phyloP scores from a whole-genome alignment of 1,140 invertebrate species.

The Micrasema longulum region DNA sequence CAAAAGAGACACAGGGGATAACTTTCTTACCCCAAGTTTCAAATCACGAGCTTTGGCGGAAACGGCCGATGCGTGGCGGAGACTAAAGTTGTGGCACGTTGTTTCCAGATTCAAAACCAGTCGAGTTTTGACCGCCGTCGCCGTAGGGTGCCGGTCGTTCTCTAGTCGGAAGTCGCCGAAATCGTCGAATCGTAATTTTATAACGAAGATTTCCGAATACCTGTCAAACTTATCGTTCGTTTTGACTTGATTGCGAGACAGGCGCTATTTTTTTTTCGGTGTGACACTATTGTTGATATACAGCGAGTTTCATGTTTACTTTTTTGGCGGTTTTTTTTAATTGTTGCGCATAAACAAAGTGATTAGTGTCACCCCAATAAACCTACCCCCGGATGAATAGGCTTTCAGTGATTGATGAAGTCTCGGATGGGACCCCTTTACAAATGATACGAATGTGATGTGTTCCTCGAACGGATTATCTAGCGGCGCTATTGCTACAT shows the following conservation, averaged over 20 bases:
- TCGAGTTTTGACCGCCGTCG: constrained; percentile 47
- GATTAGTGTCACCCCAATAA: constrained; percentile 37
- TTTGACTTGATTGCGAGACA: not conserved
- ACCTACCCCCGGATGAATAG: constrained; percentile 21
- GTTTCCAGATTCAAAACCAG: constrained; percentile 46
- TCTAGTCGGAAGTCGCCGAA: constrained; percentile 5
- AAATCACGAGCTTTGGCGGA: constrained; percentile 31
- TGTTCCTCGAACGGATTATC: constrained; percentile 33
- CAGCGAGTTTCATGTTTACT: constrained; percentile 2
- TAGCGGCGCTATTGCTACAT: constrained; percentile 7
- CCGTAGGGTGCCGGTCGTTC: constrained; percentile 36
- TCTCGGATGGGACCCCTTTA: constrained; percentile 19
- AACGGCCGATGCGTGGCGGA: constrained; percentile 43
- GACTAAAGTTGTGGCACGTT: constrained; percentile 46
- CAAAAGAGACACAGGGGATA: constrained; percentile 42
- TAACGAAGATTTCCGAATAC: not conserved
- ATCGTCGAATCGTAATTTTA: constrained; percentile 12
- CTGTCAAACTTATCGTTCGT: constrained; percentile 1
- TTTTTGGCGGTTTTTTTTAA: constrained; percentile 24
- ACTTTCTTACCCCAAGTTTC: constrained; percentile 50
- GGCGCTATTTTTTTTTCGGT: not conserved
- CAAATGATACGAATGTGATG: constrained; percentile 29
- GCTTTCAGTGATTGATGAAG: constrained; percentile 36
- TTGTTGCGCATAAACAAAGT: constrained; percentile 34
- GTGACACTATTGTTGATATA: not conserved